phyloP scores from a whole-genome alignment of 1,140 invertebrate species.

The Halesus radiatus region DNA sequence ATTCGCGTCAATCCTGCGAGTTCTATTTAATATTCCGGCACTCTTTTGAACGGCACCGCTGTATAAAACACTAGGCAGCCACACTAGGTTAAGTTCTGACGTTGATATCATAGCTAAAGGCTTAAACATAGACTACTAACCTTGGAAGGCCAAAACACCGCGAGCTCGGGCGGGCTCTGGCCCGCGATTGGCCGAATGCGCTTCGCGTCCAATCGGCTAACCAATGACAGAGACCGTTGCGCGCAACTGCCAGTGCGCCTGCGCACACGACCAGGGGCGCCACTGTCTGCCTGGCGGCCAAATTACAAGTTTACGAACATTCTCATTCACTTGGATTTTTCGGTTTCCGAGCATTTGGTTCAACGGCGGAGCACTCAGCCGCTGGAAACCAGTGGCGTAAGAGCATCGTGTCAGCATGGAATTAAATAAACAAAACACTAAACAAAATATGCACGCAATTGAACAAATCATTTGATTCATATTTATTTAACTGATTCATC shows the following conservation, averaged over 20 bases:
- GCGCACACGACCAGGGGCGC: conserved; percentile 19
- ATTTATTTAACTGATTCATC: too few relatives aligned
- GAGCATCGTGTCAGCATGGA: background rate
- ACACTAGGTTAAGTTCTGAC: conserved; percentile 57
- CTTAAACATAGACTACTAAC: conserved; percentile 53
- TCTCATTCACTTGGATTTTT: conserved; percentile 37
- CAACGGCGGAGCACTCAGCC: background rate
- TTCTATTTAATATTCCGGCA: conserved; percentile 49
- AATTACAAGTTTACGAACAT: conserved; percentile 28
- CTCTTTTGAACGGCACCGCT: conserved; percentile 48
- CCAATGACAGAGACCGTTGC: conserved; percentile 39
- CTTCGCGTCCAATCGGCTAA: conserved; percentile 15
- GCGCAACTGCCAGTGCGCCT: conserved; percentile 32
- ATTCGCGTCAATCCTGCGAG: conserved; percentile 43
- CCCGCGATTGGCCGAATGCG: conserved; percentile 46
- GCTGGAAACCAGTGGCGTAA: background rate
- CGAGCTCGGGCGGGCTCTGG: conserved; percentile 48
- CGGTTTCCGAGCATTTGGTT: conserved; percentile 26
- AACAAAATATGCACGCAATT: too few relatives aligned
- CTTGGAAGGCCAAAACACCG: conserved; percentile 52
- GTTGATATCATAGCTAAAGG: conserved; percentile 57
- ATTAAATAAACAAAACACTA: too few relatives aligned
- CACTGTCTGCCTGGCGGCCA: conserved; percentile 34
- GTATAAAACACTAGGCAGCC: conserved; percentile 56
- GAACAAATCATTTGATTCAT: too few relatives aligned